phyloP scores from a whole-genome alignment of 2,888 invertebrate genomes.

The Gisinianus flammeolus region DNA sequence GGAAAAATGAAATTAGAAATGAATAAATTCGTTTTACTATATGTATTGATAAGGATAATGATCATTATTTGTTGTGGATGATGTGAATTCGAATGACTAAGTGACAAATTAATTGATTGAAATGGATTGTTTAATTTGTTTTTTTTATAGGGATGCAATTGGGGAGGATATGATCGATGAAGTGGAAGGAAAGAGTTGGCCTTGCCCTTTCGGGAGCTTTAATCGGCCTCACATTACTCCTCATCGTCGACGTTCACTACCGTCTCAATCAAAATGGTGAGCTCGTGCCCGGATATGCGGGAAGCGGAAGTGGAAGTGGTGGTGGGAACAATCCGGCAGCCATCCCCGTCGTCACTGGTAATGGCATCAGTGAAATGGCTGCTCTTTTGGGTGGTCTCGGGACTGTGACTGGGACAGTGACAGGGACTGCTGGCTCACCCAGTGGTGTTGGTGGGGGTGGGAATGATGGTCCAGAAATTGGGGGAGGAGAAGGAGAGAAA shows the following conservation, averaged over 20 bases:
- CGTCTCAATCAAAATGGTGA: conserved; percentile 52
- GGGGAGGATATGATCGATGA: conserved; percentile 52
- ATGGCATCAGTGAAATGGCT: neutral
- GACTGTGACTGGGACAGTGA: no score
- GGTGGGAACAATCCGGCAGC: neutral
- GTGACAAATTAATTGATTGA: neutral
- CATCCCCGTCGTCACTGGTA: neutral
- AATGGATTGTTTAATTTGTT: neutral
- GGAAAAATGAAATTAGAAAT: neutral
- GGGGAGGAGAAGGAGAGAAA: conserved; percentile 22
- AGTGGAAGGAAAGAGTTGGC: conserved; percentile 56
- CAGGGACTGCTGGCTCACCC: conserved; percentile 39
- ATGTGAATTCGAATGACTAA: neutral
- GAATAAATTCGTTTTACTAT: neutral
- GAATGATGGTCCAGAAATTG: conserved; percentile 29
- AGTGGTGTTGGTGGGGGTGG: conserved; percentile 46
- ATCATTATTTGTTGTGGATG: neutral
- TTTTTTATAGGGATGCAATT: neutral
- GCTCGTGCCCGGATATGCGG: neutral
- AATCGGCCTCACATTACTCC: conserved; percentile 57
- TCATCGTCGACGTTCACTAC: conserved; percentile 58
- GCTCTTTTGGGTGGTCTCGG: neutral
- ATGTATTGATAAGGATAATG: no score
- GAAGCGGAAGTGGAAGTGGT: neutral
- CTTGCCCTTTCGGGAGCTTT: conserved; percentile 52